Conservation (phyloP, 2,797 vertebrate species). For the Dicrostonyx torquatus region DNA sequence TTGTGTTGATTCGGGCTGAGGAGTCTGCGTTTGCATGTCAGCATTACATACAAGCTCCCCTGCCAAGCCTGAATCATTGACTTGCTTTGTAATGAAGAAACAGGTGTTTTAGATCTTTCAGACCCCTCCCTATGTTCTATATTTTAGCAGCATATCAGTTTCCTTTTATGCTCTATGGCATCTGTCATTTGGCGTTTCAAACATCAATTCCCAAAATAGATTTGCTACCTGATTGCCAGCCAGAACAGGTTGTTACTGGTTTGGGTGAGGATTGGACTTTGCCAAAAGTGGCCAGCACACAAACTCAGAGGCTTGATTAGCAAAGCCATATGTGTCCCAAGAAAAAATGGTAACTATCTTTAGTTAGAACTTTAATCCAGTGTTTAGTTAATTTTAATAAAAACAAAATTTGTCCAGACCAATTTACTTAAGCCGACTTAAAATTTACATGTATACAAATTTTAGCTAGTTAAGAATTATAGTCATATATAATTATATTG, state of each 20-base stretch:
- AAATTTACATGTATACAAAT: constrained; percentile 57
- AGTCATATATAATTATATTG: constrained; percentile 40
- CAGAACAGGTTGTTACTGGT: constrained; percentile 74
- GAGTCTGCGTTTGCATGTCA: constrained; percentile 12
- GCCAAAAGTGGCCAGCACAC: constrained; percentile 69
- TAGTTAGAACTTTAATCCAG: constrained; percentile 51
- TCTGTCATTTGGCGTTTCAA: constrained; percentile 74
- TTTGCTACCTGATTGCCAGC: constrained; percentile 55
- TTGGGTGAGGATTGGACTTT: constrained; percentile 69
- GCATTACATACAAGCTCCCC: neutral
- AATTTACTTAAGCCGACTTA: constrained; percentile 38
- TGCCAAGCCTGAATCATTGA: neutral
- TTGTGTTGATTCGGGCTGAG: neutral
- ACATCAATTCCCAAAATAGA: constrained; percentile 73
- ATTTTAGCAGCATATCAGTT: constrained; percentile 24
- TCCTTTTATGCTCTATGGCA: constrained; percentile 48
- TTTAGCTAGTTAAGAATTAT: constrained; percentile 57
- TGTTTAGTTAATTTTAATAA: constrained; percentile 65
- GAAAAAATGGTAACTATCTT: constrained; percentile 52
- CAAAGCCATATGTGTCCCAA: constrained; percentile 65
- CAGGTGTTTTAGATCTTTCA: neutral
- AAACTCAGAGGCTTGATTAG: constrained; percentile 58
- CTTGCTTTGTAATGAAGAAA: constrained; percentile 53
- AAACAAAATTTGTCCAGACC: constrained; percentile 62
- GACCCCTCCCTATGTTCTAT: neutral